These are phyloP conservation scores for Spisula subtruncata DNA, from an alignment of 2,888 invertebrate genomes.

Conservation along the genomic window DNA sequence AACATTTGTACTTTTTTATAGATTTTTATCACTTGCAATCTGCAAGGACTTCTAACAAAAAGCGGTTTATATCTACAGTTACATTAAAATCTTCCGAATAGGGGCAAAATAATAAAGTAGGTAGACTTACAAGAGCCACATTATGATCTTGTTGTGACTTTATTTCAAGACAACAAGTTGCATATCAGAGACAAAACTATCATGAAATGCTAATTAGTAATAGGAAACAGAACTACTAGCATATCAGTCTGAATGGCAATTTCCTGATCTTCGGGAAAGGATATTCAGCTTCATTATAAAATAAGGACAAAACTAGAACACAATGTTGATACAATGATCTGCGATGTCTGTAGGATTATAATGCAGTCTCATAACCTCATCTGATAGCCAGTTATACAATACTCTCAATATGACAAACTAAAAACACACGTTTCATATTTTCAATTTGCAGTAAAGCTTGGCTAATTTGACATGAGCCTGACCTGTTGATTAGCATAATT, in stretches of 20 bases:
- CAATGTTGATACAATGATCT: not conserved
- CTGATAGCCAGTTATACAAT: not conserved
- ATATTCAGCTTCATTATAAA: not conserved
- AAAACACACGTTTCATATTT: not conserved
- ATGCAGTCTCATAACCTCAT: not conserved
- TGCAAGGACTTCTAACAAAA: too few relatives aligned
- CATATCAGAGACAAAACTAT: not conserved
- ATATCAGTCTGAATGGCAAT: constrained; percentile 20
- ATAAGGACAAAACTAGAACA: not conserved
- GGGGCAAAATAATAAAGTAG: too few relatives aligned
- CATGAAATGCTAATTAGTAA: not conserved
- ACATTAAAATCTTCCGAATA: too few relatives aligned
- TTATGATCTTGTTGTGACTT: too few relatives aligned
- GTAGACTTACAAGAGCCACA: too few relatives aligned
- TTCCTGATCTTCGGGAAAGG: not conserved
- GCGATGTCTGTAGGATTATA: not conserved
- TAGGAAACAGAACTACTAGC: not conserved
- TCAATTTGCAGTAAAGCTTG: too few relatives aligned
- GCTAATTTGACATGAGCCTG: too few relatives aligned
- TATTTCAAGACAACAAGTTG: not conserved
- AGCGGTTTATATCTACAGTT: too few relatives aligned
- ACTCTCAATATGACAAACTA: not conserved
- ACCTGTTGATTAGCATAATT: too few relatives aligned
- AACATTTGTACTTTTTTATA: too few relatives aligned
- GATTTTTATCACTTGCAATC: too few relatives aligned